Evolutionary conservation across 2,888 invertebrate genomes (phyloP).

Genomic region (Drosophila mercatorum): DNA sequence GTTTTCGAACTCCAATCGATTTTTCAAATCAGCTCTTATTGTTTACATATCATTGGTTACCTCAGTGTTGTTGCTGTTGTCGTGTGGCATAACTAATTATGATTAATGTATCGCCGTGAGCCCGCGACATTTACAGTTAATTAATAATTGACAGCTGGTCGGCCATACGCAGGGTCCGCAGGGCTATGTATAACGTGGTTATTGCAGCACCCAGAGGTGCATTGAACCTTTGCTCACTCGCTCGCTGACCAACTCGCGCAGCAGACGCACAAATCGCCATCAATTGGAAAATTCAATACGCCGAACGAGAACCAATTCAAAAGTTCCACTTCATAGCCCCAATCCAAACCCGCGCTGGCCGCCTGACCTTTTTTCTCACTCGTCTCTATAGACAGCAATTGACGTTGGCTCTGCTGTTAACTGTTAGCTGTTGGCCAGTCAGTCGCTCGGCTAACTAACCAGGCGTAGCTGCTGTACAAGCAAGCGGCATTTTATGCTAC

Average conservation of each 20-base stretch:
- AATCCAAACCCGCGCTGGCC: constrained; percentile 19
- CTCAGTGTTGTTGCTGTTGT: constrained; percentile 43
- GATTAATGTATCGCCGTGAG: constrained; percentile 70
- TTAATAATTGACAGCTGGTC: constrained; percentile 54
- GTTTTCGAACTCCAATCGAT: constrained; percentile 52
- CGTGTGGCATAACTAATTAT: constrained; percentile 80
- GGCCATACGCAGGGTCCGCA: background rate
- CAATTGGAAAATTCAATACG: constrained; percentile 36
- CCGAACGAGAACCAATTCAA: constrained; percentile 15
- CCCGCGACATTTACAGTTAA: constrained; percentile 75
- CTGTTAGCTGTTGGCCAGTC: constrained; percentile 19
- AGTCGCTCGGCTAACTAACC: constrained; percentile 38
- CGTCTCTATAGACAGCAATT: constrained; percentile 10
- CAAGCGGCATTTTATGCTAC: constrained; percentile 70
- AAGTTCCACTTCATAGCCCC: constrained; percentile 11
- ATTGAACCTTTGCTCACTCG: constrained; percentile 57
- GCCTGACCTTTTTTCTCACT: constrained; percentile 28
- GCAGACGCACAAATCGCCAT: constrained; percentile 36
- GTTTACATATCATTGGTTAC: constrained; percentile 74
- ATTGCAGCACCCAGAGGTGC: constrained; percentile 50
- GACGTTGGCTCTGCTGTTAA: constrained; percentile 17
- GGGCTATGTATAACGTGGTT: constrained; percentile 18
- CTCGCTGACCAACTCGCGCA: background rate
- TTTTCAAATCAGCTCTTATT: constrained; percentile 74
- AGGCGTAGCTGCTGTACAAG: constrained; percentile 36